A percentile compares a stretch with the other conserved stretches of the same genome.
These are phyloP conservation scores for Phymanthus crucifer DNA, from an alignment of 92 coral and sea anemone genomes.

Conservation along the genomic window DNA sequence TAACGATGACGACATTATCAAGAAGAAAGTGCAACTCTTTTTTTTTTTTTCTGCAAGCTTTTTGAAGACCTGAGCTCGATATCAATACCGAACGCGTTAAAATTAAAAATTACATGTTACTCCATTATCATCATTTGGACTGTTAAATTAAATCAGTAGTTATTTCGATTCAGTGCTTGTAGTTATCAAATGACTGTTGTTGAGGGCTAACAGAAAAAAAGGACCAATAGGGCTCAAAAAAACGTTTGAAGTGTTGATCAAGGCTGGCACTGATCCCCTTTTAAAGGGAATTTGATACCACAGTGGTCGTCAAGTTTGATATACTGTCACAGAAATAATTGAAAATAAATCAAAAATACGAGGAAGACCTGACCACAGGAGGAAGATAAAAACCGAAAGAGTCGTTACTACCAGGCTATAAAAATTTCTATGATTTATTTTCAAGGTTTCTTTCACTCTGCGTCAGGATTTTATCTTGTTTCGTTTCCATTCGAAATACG, in stretches of 20 bases:
- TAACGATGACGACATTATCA: too few relatives aligned
- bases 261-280: neutral
- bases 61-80: too few relatives aligned
- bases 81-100: too few relatives aligned
- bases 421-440: neutral
- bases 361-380: neutral
- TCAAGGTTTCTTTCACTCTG: neutral
- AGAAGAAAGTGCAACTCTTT: too few relatives aligned
- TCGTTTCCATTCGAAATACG: neutral
- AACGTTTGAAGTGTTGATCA: neutral
- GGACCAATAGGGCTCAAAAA: neutral
- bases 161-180: too few relatives aligned
- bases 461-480: neutral
- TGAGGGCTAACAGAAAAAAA: neutral
- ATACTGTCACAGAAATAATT: constrained; percentile 8
- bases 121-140: too few relatives aligned
- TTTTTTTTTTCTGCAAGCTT: too few relatives aligned
- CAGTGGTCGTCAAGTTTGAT: neutral
- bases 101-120: too few relatives aligned
- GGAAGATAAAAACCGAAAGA: neutral
- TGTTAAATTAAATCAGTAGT: too few relatives aligned
- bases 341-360: constrained; percentile 10
- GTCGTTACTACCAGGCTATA: neutral
- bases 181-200: too few relatives aligned
- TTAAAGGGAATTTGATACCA: constrained; percentile 5